Evolutionary conservation across 1,140 invertebrate species (phyloP).

Genomic region (Polypedilum pembai): DNA sequence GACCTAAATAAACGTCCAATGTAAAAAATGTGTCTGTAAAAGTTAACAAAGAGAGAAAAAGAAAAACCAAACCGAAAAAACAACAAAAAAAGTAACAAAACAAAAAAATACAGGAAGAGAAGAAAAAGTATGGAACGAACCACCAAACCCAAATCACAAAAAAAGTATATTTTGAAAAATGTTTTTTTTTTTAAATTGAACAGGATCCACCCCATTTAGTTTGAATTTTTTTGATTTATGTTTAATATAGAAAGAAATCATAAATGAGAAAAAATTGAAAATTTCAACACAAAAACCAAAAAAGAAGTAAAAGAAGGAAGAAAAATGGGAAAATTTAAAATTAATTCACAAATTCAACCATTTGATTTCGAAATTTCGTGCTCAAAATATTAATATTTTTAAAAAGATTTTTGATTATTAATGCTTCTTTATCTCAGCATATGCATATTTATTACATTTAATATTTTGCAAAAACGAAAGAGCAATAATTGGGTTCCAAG

Average conservation of each 20-base stretch:
- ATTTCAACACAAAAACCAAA: not conserved
- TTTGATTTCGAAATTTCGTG: constrained; percentile 28
- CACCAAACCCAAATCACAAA: not conserved
- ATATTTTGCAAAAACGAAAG: not conserved
- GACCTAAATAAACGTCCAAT: constrained; percentile 41
- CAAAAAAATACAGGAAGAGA: not conserved
- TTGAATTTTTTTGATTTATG: not conserved
- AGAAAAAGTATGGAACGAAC: not conserved
- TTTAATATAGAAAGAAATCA: not conserved
- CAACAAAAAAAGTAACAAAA: not conserved
- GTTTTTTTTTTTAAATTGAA: no score
- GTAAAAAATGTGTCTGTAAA: constrained; percentile 32
- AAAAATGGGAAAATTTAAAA: constrained; percentile 23
- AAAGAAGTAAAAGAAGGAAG: not conserved
- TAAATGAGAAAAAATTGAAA: not conserved
- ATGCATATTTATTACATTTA: not conserved
- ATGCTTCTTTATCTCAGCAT: not conserved
- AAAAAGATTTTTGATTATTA: not conserved
- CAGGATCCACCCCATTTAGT: not conserved
- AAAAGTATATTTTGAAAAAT: not conserved
- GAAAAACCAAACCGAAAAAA: constrained; percentile 3
- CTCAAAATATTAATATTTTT: constrained; percentile 18
- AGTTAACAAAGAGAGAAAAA: constrained; percentile 3
- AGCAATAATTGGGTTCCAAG: not conserved
- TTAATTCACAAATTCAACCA: constrained; percentile 28